Conservation (phyloP, 2,113 vertebrate genomes). For the Enhydra lutris region DNA sequence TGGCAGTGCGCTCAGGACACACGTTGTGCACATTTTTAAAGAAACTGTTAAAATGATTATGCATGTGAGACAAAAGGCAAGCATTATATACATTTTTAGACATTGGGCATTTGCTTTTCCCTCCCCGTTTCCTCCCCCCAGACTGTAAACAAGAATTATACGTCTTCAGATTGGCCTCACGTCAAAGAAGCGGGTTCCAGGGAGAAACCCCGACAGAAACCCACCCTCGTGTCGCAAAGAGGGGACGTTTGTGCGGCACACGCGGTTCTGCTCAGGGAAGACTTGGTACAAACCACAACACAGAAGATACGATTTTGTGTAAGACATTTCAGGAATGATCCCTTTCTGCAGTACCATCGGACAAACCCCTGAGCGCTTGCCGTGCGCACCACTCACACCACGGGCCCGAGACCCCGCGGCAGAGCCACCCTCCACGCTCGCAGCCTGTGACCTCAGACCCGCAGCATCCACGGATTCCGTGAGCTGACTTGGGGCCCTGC, state of each 20-base stretch:
- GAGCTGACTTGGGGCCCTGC: fast-evolving
- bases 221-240: fast-evolving
- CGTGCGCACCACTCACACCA: fast-evolving
- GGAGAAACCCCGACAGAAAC: not conserved
- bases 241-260: fast-evolving
- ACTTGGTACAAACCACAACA: fast-evolving
- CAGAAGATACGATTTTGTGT: fast-evolving
- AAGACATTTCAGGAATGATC: fast-evolving
- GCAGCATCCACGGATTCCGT: fast-evolving
- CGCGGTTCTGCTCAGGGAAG: fast-evolving
- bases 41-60: not conserved
- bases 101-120: not conserved
- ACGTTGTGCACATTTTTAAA: fast-evolving
- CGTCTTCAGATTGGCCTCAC: too few species aligned
- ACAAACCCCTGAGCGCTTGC: fast-evolving
- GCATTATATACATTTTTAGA: fast-evolving
- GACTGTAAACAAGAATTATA: not conserved
- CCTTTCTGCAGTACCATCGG: fast-evolving
- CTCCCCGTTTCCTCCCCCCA: not conserved
- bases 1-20: fast-evolving
- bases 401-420: fast-evolving
- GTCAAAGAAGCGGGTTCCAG: not conserved
- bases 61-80: not conserved
- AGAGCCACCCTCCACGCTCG: fast-evolving
- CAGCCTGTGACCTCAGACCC: fast-evolving